These are phyloP conservation scores for Psittacula derbiana DNA, from an alignment of 2,797 vertebrate species.

Conservation along the genomic window DNA sequence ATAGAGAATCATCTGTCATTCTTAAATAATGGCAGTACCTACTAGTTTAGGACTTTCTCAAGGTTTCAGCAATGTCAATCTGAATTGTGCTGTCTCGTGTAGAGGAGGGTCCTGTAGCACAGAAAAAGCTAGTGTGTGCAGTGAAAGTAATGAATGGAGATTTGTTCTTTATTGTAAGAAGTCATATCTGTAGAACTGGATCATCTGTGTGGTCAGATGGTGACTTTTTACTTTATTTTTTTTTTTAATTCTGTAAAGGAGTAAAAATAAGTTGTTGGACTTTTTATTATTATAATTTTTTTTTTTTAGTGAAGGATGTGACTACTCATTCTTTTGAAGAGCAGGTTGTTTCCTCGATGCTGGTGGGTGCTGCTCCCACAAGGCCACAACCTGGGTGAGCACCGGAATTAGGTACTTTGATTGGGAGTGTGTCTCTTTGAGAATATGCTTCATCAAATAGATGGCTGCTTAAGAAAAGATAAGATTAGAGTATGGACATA, in stretches of 20 bases:
- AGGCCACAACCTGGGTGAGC: not conserved
- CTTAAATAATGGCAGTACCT: not conserved
- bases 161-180: not conserved
- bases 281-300: too few species aligned
- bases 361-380: not conserved
- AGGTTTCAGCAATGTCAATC: not conserved
- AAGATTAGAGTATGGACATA: not conserved
- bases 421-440: not conserved
- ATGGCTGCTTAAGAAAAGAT: not conserved
- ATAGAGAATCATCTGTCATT: not conserved
- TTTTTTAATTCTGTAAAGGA: not conserved
- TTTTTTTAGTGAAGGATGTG: not conserved
- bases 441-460: not conserved
- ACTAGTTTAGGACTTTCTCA: conserved; percentile 27
- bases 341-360: not conserved
- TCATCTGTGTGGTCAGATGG: not conserved
- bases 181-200: not conserved
- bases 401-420: not conserved
- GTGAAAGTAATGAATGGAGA: not conserved
- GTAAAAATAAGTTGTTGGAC: not conserved
- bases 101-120: not conserved
- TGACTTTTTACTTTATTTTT: not conserved
- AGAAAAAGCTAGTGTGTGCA: not conserved
- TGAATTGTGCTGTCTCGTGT: not conserved
- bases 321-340: not conserved